These are phyloP conservation scores for Strigamia transsilvanica DNA, from an alignment of 2,888 invertebrate genomes.

Conservation along the genomic window DNA sequence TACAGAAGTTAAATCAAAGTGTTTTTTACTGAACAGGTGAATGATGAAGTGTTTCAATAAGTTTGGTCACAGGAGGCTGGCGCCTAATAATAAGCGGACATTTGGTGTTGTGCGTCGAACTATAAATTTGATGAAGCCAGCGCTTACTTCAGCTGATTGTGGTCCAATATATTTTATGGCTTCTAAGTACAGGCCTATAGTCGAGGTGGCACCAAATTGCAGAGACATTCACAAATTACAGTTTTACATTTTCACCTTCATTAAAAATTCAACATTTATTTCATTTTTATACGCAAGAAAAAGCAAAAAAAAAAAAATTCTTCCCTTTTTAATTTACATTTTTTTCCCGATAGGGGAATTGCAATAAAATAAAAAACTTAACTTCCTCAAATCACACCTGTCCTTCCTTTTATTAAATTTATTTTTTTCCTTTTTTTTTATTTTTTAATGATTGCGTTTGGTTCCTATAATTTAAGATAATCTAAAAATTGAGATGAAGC, in stretches of 20 bases:
- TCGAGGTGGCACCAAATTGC: slow-evolving; percentile 31
- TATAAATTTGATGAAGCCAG: slow-evolving; percentile 18
- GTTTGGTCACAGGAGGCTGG: slow-evolving; percentile 37
- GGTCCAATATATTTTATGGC: slow-evolving; percentile 38
- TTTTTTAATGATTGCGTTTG: background rate
- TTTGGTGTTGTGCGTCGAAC: slow-evolving; percentile 26
- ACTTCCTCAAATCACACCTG: slow-evolving; percentile 35
- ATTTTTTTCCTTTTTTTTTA: background rate
- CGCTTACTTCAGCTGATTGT: slow-evolving; percentile 20
- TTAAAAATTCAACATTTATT: slow-evolving; percentile 29
- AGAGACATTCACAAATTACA: slow-evolving; percentile 38
- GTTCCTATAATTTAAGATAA: slow-evolving; percentile 25
- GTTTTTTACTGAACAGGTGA: background rate
- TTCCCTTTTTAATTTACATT: background rate
- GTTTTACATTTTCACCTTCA: slow-evolving; percentile 38
- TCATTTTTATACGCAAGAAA: background rate
- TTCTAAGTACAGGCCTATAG: slow-evolving; percentile 28
- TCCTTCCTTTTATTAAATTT: background rate
- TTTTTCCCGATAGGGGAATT: background rate
- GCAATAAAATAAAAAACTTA: slow-evolving; percentile 6
- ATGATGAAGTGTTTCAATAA: slow-evolving; percentile 35
- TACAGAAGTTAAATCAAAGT: slow-evolving; percentile 7
- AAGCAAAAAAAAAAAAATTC: background rate
- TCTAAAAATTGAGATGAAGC: slow-evolving; percentile 20
- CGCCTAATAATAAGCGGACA: slow-evolving; percentile 38